Evolutionary conservation across 2,113 vertebrate species (phyloP).

Genomic region (Lepidiolamprologus cunningtoni): DNA sequence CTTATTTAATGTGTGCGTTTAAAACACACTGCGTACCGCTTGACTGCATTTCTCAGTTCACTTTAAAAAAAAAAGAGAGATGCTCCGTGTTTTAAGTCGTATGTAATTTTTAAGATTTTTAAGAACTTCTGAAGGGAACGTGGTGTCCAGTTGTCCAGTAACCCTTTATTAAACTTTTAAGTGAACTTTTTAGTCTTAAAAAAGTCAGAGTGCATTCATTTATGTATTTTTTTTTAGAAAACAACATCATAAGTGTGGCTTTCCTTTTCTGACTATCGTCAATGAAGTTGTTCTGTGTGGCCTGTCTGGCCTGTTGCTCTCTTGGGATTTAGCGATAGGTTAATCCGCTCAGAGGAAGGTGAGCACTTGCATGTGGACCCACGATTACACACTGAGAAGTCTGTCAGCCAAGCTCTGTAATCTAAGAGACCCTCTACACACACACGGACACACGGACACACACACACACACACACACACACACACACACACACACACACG

Average conservation of each 20-base stretch:
- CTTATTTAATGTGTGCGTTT: not conserved
- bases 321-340: conserved; percentile 70
- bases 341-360: conserved; percentile 74
- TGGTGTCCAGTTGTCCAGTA: not conserved
- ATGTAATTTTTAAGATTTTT: not conserved
- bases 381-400: conserved; percentile 78
- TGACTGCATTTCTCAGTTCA: not conserved
- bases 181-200: not conserved
- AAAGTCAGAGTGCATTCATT: not conserved
- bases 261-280: conserved; percentile 44
- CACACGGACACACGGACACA: conserved; percentile 17
- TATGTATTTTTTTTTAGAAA: not conserved
- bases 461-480: not conserved
- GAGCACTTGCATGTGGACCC: conserved; percentile 73
- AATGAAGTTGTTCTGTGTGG: conserved; percentile 66
- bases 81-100: not conserved
- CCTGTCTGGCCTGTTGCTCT: conserved; percentile 72
- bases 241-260: conserved; percentile 12
- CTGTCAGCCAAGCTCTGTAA: conserved; percentile 73
- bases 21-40: not conserved
- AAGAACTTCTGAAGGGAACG: not conserved
- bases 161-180: not conserved
- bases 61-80: not conserved
- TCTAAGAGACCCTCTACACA: conserved; percentile 62
- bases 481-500: not conserved